These are phyloP conservation scores for Drosophila elegans DNA, from an alignment of 1,140 invertebrate genomes.

Conservation along the genomic window DNA sequence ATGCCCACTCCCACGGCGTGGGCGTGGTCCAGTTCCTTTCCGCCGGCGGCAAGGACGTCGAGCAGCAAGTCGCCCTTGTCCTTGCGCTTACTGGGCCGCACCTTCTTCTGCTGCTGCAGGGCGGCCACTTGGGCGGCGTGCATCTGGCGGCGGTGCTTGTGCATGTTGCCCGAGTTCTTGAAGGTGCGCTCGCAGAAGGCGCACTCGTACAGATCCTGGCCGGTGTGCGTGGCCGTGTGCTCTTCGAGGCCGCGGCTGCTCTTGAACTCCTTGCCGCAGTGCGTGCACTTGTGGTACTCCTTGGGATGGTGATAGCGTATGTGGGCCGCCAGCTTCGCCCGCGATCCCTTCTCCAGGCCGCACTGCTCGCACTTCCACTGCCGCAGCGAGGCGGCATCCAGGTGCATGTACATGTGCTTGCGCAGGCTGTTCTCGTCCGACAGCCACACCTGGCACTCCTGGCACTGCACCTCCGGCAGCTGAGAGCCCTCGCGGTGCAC, in stretches of 20 bases:
- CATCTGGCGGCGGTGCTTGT: conserved; percentile 62
- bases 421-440: conserved; percentile 56
- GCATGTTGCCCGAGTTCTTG: conserved; percentile 66
- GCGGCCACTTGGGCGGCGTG: conserved; percentile 60
- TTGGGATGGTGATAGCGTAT: conserved; percentile 53
- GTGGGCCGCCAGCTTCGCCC: conserved; percentile 46
- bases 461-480: conserved; percentile 53
- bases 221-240: conserved; percentile 68
- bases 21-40: conserved; percentile 3
- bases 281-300: conserved; percentile 57
- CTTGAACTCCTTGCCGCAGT: conserved; percentile 64
- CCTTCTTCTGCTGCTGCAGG: conserved; percentile 46
- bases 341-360: conserved; percentile 40
- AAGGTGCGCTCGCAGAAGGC: conserved; percentile 68
- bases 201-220: conserved; percentile 64
- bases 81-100: conserved; percentile 46
- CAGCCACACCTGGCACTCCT: conserved; percentile 46
- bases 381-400: conserved; percentile 40
- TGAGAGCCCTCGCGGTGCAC: conserved; percentile 52
- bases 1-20: not conserved
- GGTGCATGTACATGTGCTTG: conserved; percentile 58
- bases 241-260: conserved; percentile 52
- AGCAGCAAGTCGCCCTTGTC: conserved; percentile 31
- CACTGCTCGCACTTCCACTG: conserved; percentile 56
- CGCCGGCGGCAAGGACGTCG: conserved; percentile 11